phyloP scores from a whole-genome alignment of 1,140 invertebrate genomes.

The Hydropsyche tenuis region DNA sequence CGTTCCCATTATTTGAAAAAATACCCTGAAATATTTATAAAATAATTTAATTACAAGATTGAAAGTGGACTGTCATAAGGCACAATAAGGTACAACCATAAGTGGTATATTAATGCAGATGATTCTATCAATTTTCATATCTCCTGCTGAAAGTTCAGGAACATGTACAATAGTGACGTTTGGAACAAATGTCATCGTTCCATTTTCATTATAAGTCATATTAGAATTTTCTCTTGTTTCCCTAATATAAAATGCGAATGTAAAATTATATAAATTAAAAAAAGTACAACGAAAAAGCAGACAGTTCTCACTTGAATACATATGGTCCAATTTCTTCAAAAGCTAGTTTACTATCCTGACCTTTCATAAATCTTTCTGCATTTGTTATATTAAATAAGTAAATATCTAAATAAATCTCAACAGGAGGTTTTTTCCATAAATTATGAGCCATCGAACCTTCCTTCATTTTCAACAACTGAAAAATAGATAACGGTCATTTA shows the following conservation, averaged over 20 bases:
- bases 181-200: slow-evolving; percentile 79
- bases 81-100: slow-evolving; percentile 61
- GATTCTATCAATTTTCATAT: slow-evolving; percentile 69
- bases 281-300: not conserved
- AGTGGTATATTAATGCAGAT: slow-evolving; percentile 80
- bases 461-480: slow-evolving; percentile 36
- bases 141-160: slow-evolving; percentile 72
- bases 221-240: slow-evolving; percentile 74
- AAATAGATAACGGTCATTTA: slow-evolving; percentile 24
- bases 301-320: slow-evolving; percentile 84
- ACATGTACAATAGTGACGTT: slow-evolving; percentile 70
- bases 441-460: slow-evolving; percentile 33
- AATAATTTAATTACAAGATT: slow-evolving; percentile 23
- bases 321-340: slow-evolving; percentile 85
- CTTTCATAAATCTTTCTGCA: slow-evolving; percentile 69
- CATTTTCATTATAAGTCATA: slow-evolving; percentile 73
- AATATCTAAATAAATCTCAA: slow-evolving; percentile 68
- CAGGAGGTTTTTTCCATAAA: slow-evolving; percentile 36
- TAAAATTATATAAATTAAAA: slow-evolving; percentile 24
- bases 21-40: slow-evolving; percentile 67
- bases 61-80: not conserved
- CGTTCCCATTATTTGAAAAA: slow-evolving; percentile 65
- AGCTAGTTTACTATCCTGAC: slow-evolving; percentile 71
- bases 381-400: slow-evolving; percentile 91
- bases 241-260: slow-evolving; percentile 61